Conservation (phyloP, 1,140 invertebrate species). For the Drosophila leontia region DNA sequence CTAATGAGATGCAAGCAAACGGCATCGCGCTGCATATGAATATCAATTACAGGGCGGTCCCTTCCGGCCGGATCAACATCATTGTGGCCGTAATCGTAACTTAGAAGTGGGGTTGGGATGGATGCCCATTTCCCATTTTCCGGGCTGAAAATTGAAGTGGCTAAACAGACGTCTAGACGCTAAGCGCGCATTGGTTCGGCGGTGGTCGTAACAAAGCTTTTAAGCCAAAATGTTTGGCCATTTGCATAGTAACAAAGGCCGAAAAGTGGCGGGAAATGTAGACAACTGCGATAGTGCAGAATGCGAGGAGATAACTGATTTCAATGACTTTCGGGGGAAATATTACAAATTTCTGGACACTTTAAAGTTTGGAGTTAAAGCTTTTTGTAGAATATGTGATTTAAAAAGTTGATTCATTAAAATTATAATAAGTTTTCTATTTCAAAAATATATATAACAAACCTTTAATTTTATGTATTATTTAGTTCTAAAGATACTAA, state of each 20-base stretch:
- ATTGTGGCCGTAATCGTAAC: slow-evolving; percentile 42
- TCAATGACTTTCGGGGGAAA: not conserved
- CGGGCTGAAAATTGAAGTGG: slow-evolving; percentile 33
- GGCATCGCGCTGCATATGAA: slow-evolving; percentile 67
- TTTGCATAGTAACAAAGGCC: slow-evolving; percentile 47
- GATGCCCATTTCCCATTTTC: slow-evolving; percentile 5
- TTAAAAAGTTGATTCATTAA: too few relatives aligned
- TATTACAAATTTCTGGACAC: not conserved
- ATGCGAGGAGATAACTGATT: slow-evolving; percentile 25
- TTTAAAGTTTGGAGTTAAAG: not conserved
- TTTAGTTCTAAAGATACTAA: too few relatives aligned
- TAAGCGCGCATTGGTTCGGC: slow-evolving; percentile 18
- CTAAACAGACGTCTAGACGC: slow-evolving; percentile 55
- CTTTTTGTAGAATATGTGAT: not conserved
- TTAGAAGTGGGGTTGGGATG: not conserved
- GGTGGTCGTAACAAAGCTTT: slow-evolving; percentile 50
- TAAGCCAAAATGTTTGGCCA: slow-evolving; percentile 47
- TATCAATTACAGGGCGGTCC: slow-evolving; percentile 62
- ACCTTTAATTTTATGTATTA: too few relatives aligned
- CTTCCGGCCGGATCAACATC: slow-evolving; percentile 33
- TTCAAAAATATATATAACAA: too few relatives aligned
- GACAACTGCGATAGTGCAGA: slow-evolving; percentile 12
- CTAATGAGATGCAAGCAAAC: slow-evolving; percentile 76
- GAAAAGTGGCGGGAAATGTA: slow-evolving; percentile 12
- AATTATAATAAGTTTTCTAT: too few relatives aligned